A percentile compares a stretch with the other conserved stretches of the same genome.
Conservation (phyloP, 1,140 invertebrate species). For the Elymnias hypermnestra region DNA sequence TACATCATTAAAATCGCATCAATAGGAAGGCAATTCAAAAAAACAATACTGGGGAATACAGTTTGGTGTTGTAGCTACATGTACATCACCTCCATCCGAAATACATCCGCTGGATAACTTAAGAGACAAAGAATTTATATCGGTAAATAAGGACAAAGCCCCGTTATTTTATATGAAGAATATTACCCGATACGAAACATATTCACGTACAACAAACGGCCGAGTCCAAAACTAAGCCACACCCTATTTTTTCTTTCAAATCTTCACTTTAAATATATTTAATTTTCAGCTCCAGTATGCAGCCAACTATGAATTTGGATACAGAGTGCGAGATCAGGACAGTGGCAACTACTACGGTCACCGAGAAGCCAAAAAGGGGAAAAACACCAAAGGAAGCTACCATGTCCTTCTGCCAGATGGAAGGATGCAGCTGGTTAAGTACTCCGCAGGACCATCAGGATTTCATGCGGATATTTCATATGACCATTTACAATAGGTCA, state of each 20-base stretch:
- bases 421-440: slow-evolving; percentile 84
- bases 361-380: slow-evolving; percentile 79
- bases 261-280: neutral
- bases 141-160: too few relatives aligned
- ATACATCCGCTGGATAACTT: too few relatives aligned
- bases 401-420: slow-evolving; percentile 88
- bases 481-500: slow-evolving; percentile 46
- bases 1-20: too few relatives aligned
- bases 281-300: slow-evolving; percentile 79
- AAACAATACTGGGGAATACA: too few relatives aligned
- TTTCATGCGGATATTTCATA: slow-evolving; percentile 87
- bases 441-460: slow-evolving; percentile 84
- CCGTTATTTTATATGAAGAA: too few relatives aligned
- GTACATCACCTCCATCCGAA: too few relatives aligned
- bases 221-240: too few relatives aligned
- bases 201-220: too few relatives aligned
- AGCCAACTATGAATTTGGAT: slow-evolving; percentile 85
- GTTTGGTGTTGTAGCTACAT: too few relatives aligned
- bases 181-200: too few relatives aligned
- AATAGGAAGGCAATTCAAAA: too few relatives aligned
- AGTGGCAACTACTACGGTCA: slow-evolving; percentile 85
- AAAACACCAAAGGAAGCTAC: slow-evolving; percentile 83
- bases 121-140: too few relatives aligned
- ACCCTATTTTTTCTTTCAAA: neutral
- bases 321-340: slow-evolving; percentile 82